Conservation (phyloP, 2,888 invertebrate species). For the Seira ritae region DNA sequence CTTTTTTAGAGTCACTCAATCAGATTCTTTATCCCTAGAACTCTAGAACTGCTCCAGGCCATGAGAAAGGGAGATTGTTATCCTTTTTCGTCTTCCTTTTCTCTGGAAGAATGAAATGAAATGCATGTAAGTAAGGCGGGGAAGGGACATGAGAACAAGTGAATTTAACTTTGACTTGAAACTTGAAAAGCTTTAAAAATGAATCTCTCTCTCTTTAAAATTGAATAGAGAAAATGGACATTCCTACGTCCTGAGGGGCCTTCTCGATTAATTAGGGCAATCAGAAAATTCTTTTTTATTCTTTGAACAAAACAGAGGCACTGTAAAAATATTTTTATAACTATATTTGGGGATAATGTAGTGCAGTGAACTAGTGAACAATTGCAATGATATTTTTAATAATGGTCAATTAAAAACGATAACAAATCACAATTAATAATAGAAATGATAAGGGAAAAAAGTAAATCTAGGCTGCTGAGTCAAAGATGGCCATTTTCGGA, state of each 20-base stretch:
- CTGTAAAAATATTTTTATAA: neutral
- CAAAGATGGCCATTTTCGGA: too few relatives aligned
- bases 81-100: neutral
- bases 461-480: too few relatives aligned
- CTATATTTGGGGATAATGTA: neutral
- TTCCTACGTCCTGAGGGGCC: constrained; percentile 33
- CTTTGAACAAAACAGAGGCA: neutral
- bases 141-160: neutral
- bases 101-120: constrained; percentile 28
- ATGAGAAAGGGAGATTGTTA: constrained; percentile 36
- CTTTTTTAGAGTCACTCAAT: neutral
- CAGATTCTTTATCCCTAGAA: neutral
- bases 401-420: too few relatives aligned
- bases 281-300: constrained; percentile 10
- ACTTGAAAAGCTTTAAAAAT: neutral
- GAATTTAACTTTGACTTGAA: neutral
- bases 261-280: constrained; percentile 35
- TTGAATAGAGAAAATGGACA: constrained; percentile 1
- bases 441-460: too few relatives aligned
- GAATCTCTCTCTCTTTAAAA: neutral
- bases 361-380: too few relatives aligned
- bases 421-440: too few relatives aligned
- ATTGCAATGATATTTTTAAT: neutral
- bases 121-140: neutral
- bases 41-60: constrained; percentile 35